phyloP scores from a whole-genome alignment of 1,140 invertebrate genomes.

The Triops longicaudatus region DNA sequence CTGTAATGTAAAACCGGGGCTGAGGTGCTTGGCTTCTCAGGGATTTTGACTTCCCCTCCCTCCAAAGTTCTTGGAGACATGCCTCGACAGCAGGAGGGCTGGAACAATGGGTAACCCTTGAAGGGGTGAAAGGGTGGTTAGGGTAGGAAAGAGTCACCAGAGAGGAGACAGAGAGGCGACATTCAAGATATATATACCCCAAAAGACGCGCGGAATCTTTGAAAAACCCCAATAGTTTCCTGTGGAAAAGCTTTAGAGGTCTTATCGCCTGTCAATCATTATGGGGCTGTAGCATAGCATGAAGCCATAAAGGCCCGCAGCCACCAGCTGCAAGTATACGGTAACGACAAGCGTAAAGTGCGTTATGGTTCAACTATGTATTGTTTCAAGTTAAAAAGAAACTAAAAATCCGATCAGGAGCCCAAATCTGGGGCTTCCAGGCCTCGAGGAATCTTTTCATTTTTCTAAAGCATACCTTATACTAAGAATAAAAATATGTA shows the following conservation, averaged over 20 bases:
- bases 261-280: slow-evolving; percentile 15
- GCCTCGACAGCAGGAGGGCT: background rate
- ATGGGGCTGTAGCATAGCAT: background rate
- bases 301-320: background rate
- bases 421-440: too few relatives aligned
- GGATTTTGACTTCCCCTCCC: too few relatives aligned
- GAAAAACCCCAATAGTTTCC: background rate
- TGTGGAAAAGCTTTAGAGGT: background rate
- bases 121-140: background rate
- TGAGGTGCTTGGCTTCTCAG: background rate
- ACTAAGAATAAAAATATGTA: too few relatives aligned
- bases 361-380: background rate
- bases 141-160: background rate
- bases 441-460: too few relatives aligned
- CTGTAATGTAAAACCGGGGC: background rate
- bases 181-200: background rate
- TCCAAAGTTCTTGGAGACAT: background rate
- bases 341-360: background rate
- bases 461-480: too few relatives aligned
- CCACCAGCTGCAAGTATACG: background rate
- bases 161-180: background rate
- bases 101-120: background rate
- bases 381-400: too few relatives aligned
- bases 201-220: background rate
- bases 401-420: too few relatives aligned